phyloP scores from a whole-genome alignment of 2,888 invertebrate species.

The Lordiphosa andalusiaca region DNA sequence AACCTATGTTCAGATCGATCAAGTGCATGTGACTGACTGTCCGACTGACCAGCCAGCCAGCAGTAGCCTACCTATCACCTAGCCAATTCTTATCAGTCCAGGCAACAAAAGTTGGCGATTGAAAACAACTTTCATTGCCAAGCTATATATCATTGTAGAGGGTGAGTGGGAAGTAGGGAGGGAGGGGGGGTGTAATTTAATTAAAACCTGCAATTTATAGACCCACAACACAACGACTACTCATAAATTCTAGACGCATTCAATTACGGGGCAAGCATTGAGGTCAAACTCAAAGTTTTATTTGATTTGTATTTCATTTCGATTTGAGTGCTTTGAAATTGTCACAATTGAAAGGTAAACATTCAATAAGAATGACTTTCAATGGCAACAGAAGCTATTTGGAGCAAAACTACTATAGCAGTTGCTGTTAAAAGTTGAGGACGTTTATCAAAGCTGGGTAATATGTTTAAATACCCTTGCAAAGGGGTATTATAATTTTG shows the following conservation, averaged over 20 bases:
- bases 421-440: too few relatives aligned
- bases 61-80: not conserved
- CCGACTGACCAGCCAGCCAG: conserved; percentile 15
- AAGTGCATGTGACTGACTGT: conserved; percentile 50
- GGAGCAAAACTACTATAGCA: not conserved
- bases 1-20: conserved; percentile 47
- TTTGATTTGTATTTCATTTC: conserved; percentile 36
- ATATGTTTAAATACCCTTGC: too few relatives aligned
- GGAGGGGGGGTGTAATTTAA: conserved; percentile 51
- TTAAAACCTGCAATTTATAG: conserved; percentile 60
- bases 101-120: conserved; percentile 50
- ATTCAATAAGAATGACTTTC: conserved; percentile 13
- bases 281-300: conserved; percentile 23
- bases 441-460: too few relatives aligned
- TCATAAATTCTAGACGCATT: conserved; percentile 60
- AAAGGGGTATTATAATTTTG: too few relatives aligned
- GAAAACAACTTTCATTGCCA: conserved; percentile 40
- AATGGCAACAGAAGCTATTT: not conserved
- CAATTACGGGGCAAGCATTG: conserved; percentile 58
- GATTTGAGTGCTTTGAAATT: too few relatives aligned
- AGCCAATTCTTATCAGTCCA: conserved; percentile 41
- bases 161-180: too few relatives aligned
- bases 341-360: conserved; percentile 29
- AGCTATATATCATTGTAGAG: conserved; percentile 19
- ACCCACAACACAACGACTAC: conserved; percentile 22